Conservation (phyloP, 2,888 invertebrate species). For the Apamea epomidion region DNA sequence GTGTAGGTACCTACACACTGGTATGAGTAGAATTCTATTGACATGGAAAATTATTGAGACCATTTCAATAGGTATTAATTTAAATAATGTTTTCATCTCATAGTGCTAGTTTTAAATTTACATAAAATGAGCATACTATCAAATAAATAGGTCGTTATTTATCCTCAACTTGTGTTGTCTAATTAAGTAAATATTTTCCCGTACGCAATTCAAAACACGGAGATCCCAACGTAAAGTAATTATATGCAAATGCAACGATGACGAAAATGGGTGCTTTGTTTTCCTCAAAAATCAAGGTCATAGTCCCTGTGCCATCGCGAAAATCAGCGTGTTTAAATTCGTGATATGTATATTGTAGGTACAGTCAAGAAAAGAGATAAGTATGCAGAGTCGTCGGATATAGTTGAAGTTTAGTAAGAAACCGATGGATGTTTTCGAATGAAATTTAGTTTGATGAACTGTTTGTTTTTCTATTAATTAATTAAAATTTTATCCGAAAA, state of each 20-base stretch:
- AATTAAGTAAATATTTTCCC: conserved; percentile 20
- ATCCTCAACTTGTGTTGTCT: conserved; percentile 24
- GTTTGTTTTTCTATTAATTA: no score
- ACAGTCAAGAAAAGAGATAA: no score
- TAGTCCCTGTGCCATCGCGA: background rate
- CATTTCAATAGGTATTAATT: conserved; percentile 1
- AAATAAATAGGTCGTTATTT: conserved; percentile 24
- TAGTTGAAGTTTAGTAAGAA: no score
- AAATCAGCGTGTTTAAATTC: background rate
- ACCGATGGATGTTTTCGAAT: no score
- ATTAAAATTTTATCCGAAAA: no score
- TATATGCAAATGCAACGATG: background rate
- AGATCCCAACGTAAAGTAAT: conserved; percentile 2
- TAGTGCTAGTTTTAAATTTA: conserved; percentile 1
- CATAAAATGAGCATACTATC: background rate
- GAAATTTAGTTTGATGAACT: no score
- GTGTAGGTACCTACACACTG: background rate
- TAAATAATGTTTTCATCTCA: background rate
- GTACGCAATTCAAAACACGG: conserved; percentile 14
- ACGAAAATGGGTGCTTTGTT: background rate
- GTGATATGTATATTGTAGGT: background rate
- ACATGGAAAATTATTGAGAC: background rate
- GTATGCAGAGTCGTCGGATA: no score
- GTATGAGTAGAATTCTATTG: no score
- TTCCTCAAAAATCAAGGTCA: background rate